Conservation (phyloP, 2,888 invertebrate species). For the Microdon myrmicae region DNA sequence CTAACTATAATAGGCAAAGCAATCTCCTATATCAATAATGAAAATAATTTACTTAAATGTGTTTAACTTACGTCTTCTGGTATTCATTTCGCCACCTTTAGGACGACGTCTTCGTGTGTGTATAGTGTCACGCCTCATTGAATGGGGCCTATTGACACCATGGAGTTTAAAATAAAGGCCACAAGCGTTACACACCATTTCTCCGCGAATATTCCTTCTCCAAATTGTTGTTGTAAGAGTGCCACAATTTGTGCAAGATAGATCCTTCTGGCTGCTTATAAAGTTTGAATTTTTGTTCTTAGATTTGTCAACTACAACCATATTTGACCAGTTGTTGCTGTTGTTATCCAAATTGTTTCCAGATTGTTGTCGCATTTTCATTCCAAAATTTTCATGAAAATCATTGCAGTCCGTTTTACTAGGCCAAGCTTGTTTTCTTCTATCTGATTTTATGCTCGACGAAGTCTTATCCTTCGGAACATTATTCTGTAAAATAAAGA, state of each 20-base stretch:
- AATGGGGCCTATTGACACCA: conserved; percentile 90
- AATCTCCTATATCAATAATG: no score
- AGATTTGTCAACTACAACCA: conserved; percentile 20
- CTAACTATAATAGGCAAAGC: no score
- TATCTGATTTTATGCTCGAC: conserved; percentile 67
- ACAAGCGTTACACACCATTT: conserved; percentile 99
- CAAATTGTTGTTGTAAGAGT: conserved; percentile 98
- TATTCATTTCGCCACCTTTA: conserved; percentile 76
- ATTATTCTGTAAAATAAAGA: conserved; percentile 53
- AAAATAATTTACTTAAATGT: not conserved
- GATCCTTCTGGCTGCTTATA: conserved; percentile 70
- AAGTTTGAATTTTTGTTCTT: conserved; percentile 53
- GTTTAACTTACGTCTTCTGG: conserved; percentile 68
- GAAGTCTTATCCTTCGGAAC: conserved; percentile 57
- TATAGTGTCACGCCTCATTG: conserved; percentile 96
- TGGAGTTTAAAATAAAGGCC: conserved; percentile 97
- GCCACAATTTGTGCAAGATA: conserved; percentile 95
- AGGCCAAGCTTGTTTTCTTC: conserved; percentile 85
- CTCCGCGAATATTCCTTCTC: conserved; percentile 94
- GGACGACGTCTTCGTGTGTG: conserved; percentile 92
- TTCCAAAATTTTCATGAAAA: conserved; percentile 35
- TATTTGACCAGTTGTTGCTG: conserved; percentile 21
- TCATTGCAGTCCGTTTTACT: conserved; percentile 66
- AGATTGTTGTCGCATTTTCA: conserved; percentile 30
- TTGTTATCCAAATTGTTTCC: conserved; percentile 31